Evolutionary conservation across 1,140 invertebrate species (phyloP).

Genomic region (Brachionus calyciflorus): DNA sequence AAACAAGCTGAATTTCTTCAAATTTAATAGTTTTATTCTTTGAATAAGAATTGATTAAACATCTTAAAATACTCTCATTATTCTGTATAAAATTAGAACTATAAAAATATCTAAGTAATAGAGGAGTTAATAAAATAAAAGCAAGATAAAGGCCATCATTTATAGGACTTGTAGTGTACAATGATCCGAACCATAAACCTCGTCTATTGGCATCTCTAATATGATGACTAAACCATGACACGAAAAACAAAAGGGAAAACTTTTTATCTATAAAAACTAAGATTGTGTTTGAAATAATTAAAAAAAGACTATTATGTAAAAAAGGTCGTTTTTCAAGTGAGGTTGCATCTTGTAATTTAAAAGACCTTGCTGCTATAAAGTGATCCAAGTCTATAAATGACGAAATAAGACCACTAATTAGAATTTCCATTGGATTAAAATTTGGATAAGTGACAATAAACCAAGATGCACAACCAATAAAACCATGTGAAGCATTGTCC

Average conservation of each 20-base stretch:
- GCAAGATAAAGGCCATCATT: background rate
- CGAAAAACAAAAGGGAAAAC: conserved; percentile 48
- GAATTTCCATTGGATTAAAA: conserved; percentile 27
- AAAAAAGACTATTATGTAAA: conserved; percentile 53
- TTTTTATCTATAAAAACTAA: conserved; percentile 41
- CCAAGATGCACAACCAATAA: conserved; percentile 51
- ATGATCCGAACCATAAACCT: conserved; percentile 54
- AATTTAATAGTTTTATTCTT: no score
- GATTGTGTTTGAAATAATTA: conserved; percentile 47
- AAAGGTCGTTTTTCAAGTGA: conserved; percentile 51
- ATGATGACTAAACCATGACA: conserved; percentile 54
- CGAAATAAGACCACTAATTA: conserved; percentile 50
- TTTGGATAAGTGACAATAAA: conserved; percentile 50
- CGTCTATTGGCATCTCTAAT: conserved; percentile 52
- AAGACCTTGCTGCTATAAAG: conserved; percentile 53
- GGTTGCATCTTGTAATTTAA: conserved; percentile 51
- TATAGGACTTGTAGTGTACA: conserved; percentile 51
- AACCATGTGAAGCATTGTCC: conserved; percentile 51
- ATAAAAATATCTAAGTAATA: conserved; percentile 2
- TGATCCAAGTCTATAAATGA: conserved; percentile 55
- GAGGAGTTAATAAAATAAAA: background rate
- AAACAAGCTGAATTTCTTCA: no score
- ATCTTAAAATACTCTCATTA: background rate
- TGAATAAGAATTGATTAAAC: no score
- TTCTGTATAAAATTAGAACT: conserved; percentile 7